A percentile compares a stretch with the other conserved stretches of the same genome.
Evolutionary conservation across 2,888 invertebrate species (phyloP).

Genomic region (Leptarthrus brevirostris): DNA sequence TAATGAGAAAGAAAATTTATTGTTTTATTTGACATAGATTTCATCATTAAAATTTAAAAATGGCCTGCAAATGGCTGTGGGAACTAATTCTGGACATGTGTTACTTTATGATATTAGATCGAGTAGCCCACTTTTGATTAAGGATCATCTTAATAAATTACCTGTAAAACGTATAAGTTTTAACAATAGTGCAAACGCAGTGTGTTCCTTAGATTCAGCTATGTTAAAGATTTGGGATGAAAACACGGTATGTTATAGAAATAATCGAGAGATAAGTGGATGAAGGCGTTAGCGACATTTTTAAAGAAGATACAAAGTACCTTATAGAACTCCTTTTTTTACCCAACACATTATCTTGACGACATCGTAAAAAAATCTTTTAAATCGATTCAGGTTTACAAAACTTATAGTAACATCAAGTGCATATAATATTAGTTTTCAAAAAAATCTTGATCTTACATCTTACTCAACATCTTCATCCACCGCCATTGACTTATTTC

Average conservation of each 20-base stretch:
- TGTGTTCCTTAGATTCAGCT: slow-evolving; percentile 89
- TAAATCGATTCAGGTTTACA: too few relatives aligned
- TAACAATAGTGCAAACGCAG: slow-evolving; percentile 80
- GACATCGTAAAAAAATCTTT: too few relatives aligned
- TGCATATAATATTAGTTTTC: too few relatives aligned
- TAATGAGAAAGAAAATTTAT: background rate
- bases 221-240: slow-evolving; percentile 93
- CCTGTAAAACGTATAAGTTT: slow-evolving; percentile 92
- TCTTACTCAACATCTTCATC: too few relatives aligned
- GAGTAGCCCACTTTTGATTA: slow-evolving; percentile 85
- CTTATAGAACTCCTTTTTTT: too few relatives aligned
- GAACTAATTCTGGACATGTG: slow-evolving; percentile 93
- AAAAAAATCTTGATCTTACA: too few relatives aligned
- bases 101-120: slow-evolving; percentile 95
- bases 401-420: too few relatives aligned
- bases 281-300: too few relatives aligned
- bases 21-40: slow-evolving; percentile 64
- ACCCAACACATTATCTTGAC: too few relatives aligned
- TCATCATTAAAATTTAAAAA: slow-evolving; percentile 84
- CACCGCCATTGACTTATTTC: slow-evolving; percentile 11
- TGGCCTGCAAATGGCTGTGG: slow-evolving; percentile 84
- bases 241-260: slow-evolving; percentile 75
- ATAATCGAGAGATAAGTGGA: too few relatives aligned
- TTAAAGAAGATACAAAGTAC: too few relatives aligned
- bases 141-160: slow-evolving; percentile 94